phyloP scores from a whole-genome alignment of 2,888 invertebrate genomes.

The Heliconius aoede region DNA sequence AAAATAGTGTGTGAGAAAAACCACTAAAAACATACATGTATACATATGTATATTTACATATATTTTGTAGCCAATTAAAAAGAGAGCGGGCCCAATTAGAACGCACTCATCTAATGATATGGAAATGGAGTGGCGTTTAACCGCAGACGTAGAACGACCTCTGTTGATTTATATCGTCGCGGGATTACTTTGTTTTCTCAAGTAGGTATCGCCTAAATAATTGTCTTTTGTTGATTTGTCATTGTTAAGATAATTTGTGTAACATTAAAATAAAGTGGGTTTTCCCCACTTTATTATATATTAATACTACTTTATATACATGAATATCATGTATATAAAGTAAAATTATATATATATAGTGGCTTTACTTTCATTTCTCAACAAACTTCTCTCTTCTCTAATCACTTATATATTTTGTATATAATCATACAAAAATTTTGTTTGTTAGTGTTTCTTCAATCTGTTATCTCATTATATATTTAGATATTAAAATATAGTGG shows the following conservation, averaged over 20 bases:
- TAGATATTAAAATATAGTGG: neutral
- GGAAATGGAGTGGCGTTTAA: constrained; percentile 64
- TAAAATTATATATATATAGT: no score
- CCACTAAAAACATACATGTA: constrained; percentile 4
- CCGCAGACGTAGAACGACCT: constrained; percentile 34
- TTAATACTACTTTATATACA: no score
- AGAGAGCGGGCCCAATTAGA: constrained; percentile 44
- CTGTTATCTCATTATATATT: neutral
- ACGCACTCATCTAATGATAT: constrained; percentile 68
- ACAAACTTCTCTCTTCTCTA: no score
- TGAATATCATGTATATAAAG: no score
- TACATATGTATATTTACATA: constrained; percentile 15
- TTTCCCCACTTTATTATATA: no score
- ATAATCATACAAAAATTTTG: no score
- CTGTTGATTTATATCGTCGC: constrained; percentile 47
- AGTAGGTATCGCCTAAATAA: constrained; percentile 1
- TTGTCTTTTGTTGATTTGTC: constrained; percentile 36
- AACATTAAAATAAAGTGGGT: neutral
- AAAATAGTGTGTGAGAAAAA: constrained; percentile 30
- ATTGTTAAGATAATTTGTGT: constrained; percentile 13
- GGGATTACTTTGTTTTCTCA: constrained; percentile 18
- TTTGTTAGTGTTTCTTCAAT: neutral
- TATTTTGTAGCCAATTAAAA: constrained; percentile 38
- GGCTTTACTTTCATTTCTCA: neutral
- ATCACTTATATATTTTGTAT: neutral